Evolutionary conservation across 2,797 vertebrate genomes (phyloP), one percentile per base, ranked within the genome.

Genomic region (Neosalanx taihuensis): DNA sequence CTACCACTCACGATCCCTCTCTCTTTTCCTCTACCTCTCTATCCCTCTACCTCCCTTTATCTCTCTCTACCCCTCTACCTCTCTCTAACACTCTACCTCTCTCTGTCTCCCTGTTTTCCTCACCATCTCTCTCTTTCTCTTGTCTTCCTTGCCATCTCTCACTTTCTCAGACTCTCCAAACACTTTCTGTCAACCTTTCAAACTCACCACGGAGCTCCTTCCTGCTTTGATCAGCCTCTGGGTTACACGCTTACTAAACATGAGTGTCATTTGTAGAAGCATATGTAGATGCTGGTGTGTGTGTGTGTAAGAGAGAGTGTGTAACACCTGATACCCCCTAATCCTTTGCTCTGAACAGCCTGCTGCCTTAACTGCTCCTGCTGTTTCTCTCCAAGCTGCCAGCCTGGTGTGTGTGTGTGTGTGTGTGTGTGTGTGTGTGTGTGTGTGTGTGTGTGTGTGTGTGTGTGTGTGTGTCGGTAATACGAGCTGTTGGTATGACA

Each of bases 301-400:
- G 66, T 68, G 33, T 71, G 67, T 0, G 30, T 33, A 1, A 41
- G 35, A 26, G 46, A 37, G 72, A 51, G 17, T 61, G 60, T 63
- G 62, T 75, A 77, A 84, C 76, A 81, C 76, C 77, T 65, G 73
- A 73, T 81, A 82, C 79, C 74, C 66, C 20, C 66, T 67, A 82
- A 83, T 83, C 71, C 60, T 0, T 73, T 64, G 67, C 53, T 70
- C 57, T 60, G 23, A 26, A 35, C 41, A 63, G 69, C 69, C 70
- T 64, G 61, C 62, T 72, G 51, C 49, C 18, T 58, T 37, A 56
- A 20, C 33, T 33, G 33, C 62, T 58, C 62, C 51, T 72, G 70
- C 70, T 72, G 62, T 33, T 57, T 67, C 66, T 67, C 66, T 67
- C 49, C 51, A 56, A 67, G 66, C 66, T 67, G 66, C 57, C 49